phyloP scores from a whole-genome alignment of 2,113 vertebrate genomes.

The Labeo catla region DNA sequence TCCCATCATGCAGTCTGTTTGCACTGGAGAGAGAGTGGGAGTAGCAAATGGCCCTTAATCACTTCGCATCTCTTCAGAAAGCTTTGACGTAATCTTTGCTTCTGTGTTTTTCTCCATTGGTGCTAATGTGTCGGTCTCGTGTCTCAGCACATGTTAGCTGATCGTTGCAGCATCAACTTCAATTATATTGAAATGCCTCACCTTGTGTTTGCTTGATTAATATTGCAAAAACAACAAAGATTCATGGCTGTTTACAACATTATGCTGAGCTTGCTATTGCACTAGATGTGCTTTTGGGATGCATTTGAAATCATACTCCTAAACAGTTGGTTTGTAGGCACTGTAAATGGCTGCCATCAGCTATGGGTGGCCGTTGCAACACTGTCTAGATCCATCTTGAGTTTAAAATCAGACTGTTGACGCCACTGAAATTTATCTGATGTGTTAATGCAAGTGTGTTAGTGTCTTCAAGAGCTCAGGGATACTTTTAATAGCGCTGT shows the following conservation, averaged over 20 bases:
- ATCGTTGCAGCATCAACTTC: slow-evolving; percentile 1
- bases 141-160: slow-evolving; percentile 24
- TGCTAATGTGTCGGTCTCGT: slow-evolving; percentile 30
- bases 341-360: neutral
- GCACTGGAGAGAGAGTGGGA: slow-evolving; percentile 48
- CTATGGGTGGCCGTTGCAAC: neutral
- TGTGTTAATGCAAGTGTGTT: slow-evolving; percentile 1
- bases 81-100: slow-evolving; percentile 21
- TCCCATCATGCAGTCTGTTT: slow-evolving; percentile 42
- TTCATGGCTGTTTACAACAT: neutral
- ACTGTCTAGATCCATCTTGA: neutral
- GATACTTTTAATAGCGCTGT: slow-evolving; percentile 20
- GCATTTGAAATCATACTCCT: neutral
- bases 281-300: neutral
- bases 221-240: neutral
- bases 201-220: neutral
- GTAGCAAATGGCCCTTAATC: slow-evolving; percentile 47
- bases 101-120: slow-evolving; percentile 2
- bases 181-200: neutral
- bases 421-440: neutral
- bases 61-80: slow-evolving; percentile 34
- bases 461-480: neutral
- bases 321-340: neutral
- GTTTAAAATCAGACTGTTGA: neutral
- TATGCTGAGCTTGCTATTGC: slow-evolving; percentile 13